A percentile compares a stretch with the other conserved stretches of the same genome.
Evolutionary conservation across 2,888 invertebrate species (phyloP).

Genomic region (Agrochola lychnidis): DNA sequence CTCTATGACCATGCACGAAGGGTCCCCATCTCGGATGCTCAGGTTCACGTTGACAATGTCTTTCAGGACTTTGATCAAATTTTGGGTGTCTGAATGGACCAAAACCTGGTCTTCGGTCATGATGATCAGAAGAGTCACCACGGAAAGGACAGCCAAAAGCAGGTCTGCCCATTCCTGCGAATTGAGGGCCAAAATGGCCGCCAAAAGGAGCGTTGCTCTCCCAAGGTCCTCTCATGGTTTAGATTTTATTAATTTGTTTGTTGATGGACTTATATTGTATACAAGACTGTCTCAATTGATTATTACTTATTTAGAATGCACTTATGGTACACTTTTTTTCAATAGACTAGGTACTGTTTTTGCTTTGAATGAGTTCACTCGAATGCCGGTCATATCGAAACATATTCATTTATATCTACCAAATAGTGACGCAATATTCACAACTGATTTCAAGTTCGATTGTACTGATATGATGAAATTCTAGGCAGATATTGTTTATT

Average conservation of each 20-base stretch:
- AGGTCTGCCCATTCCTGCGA: conserved; percentile 42
- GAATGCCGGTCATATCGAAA: conserved; percentile 22
- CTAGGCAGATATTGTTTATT: neutral
- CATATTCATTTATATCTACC: conserved; percentile 13
- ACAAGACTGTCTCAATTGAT: neutral
- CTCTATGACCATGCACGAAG: neutral
- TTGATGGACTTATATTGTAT: too few species aligned
- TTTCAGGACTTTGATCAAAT: conserved; percentile 1
- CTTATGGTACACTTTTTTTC: too few species aligned
- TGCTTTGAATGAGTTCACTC: conserved; percentile 24
- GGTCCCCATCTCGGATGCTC: conserved; percentile 11
- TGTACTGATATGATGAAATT: conserved; percentile 11
- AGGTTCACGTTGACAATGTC: conserved; percentile 10
- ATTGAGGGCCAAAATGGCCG: conserved; percentile 14
- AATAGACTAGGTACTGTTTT: neutral
- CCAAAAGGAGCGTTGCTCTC: conserved; percentile 14
- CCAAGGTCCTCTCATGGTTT: conserved; percentile 23
- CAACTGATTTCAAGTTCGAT: conserved; percentile 10
- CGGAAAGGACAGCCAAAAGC: conserved; percentile 11
- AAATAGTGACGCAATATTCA: conserved; percentile 29
- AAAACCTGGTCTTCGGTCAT: neutral
- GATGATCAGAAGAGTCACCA: conserved; percentile 5
- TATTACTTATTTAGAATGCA: neutral
- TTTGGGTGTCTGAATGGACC: neutral
- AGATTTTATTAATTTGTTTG: neutral